Evolutionary conservation across 2,113 vertebrate species (phyloP).

Genomic region (Eptesicus fuscus): DNA sequence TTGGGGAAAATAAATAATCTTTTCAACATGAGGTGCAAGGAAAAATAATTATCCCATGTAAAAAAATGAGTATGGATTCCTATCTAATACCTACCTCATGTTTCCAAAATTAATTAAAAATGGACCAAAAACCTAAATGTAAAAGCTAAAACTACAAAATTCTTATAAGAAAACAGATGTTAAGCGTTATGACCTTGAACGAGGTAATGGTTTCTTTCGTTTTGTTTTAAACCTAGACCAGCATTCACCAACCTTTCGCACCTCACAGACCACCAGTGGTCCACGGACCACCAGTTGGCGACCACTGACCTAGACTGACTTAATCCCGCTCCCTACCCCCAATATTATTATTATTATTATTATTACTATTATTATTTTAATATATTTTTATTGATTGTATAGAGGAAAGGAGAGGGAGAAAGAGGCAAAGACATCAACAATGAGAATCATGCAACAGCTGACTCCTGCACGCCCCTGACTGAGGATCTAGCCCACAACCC

Average conservation of each 20-base stretch:
- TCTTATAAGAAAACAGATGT: conserved; percentile 25
- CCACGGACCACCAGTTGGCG: too few relatives aligned
- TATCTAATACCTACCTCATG: neutral
- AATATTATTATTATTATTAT: too few relatives aligned
- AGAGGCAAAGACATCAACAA: too few relatives aligned
- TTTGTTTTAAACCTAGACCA: neutral
- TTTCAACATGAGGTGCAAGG: neutral
- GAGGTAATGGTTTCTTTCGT: neutral
- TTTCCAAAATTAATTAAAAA: conserved; percentile 36
- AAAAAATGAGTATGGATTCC: conserved; percentile 5
- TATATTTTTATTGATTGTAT: too few relatives aligned
- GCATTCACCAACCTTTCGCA: too few relatives aligned
- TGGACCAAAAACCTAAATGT: neutral
- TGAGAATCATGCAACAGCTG: too few relatives aligned
- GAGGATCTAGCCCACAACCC: too few relatives aligned
- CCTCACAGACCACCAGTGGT: too few relatives aligned
- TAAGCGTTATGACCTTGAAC: neutral
- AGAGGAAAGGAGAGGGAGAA: too few relatives aligned
- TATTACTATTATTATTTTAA: too few relatives aligned
- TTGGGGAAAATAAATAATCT: neutral
- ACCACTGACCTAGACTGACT: neutral
- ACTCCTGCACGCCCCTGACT: too few relatives aligned
- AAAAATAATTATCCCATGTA: neutral
- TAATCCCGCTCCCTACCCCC: neutral
- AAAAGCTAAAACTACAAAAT: conserved; percentile 37